A percentile compares a stretch with the other conserved stretches of the same genome.
These are phyloP conservation scores for Rhopilema esculentum DNA, from an alignment of 30 jellyfish, hydroid and myxozoan genomes.

Conservation along the genomic window DNA sequence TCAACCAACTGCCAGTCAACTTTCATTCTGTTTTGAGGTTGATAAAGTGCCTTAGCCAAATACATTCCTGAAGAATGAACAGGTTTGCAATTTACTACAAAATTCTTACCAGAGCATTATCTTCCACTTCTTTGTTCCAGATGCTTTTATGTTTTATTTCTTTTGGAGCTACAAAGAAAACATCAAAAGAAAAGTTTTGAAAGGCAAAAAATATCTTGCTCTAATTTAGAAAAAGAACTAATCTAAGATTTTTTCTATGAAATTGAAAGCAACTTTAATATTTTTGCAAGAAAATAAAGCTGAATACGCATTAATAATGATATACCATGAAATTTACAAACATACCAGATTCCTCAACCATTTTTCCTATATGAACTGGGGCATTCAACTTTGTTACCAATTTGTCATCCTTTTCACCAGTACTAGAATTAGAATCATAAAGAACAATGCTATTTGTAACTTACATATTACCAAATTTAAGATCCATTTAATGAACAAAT, in stretches of 20 bases:
- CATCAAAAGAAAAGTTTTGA: neutral
- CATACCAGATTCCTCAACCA: conserved; percentile 69
- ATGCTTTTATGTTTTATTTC: conserved; percentile 72
- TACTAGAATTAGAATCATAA: neutral
- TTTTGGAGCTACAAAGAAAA: conserved; percentile 36
- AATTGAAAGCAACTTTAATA: neutral
- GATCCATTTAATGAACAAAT: no score
- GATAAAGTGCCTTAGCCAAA: no score
- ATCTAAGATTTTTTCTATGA: no score
- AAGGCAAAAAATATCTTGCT: neutral
- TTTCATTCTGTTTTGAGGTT: no score
- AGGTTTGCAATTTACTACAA: no score
- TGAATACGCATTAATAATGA: neutral
- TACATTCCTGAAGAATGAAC: no score
- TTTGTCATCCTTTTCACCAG: conserved; percentile 62
- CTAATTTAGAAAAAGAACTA: neutral
- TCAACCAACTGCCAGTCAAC: no score
- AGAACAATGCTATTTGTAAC: no score
- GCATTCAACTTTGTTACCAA: conserved; percentile 58
- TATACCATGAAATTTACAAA: neutral
- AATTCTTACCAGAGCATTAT: conserved; percentile 60
- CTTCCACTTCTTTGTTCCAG: conserved; percentile 87
- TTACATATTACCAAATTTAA: no score
- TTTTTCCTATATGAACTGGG: conserved; percentile 65
- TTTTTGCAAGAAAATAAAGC: neutral